phyloP scores from a whole-genome alignment of 2,888 invertebrate species.

The Drosophila rubida region DNA sequence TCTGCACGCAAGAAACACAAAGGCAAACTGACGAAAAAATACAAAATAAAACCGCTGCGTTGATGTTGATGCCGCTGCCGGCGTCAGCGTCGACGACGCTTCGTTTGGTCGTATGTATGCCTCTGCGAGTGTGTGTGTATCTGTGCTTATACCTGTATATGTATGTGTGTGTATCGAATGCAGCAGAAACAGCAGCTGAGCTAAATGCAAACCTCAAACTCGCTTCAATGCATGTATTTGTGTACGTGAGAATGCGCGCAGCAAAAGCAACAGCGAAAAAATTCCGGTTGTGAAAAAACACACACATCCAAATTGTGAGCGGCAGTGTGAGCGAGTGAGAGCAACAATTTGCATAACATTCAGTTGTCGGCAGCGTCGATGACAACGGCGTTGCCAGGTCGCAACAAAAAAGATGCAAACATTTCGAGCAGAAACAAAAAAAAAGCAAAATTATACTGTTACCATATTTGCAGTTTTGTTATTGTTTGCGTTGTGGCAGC shows the following conservation, averaged over 20 bases:
- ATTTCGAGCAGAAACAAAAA: conserved; percentile 5
- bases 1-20: conserved; percentile 77
- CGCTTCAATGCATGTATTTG: conserved; percentile 44
- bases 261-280: conserved; percentile 71
- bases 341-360: conserved; percentile 59
- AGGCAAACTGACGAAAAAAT: conserved; percentile 68
- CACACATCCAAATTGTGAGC: conserved; percentile 10
- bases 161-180: conserved; percentile 44
- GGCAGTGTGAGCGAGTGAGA: conserved; percentile 40
- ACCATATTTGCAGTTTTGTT: conserved; percentile 34
- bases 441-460: background rate
- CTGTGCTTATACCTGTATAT: conserved; percentile 11
- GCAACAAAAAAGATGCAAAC: conserved; percentile 19
- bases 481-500: conserved; percentile 38
- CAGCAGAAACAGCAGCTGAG: conserved; percentile 62
- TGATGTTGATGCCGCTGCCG: conserved; percentile 28
- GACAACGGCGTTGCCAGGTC: conserved; percentile 48
- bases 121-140: conserved; percentile 13
- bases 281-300: conserved; percentile 74
- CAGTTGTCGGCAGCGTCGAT: conserved; percentile 23
- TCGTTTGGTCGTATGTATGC: conserved; percentile 45
- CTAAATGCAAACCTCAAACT: conserved; percentile 58
- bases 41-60: conserved; percentile 50
- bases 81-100: conserved; percentile 28
- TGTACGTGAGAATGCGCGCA: conserved; percentile 72